These are phyloP conservation scores for Gastracanthus pulcherrimus DNA, from an alignment of 2,888 invertebrate species.

Conservation along the genomic window DNA sequence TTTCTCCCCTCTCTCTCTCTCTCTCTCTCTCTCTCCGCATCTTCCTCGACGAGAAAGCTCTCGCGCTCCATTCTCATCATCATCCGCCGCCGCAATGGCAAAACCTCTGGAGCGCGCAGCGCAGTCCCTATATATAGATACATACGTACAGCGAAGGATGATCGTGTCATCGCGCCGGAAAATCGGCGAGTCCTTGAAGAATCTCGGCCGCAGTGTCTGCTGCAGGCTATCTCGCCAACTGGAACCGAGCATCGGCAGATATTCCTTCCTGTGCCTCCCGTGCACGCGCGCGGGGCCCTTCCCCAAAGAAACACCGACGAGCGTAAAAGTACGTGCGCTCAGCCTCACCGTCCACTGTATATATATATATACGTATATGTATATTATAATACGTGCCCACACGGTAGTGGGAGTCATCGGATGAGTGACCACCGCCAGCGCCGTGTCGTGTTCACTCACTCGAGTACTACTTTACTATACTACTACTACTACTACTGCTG, in stretches of 20 bases:
- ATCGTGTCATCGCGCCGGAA: constrained; percentile 56
- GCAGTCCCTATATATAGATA: too few relatives aligned
- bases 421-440: constrained; percentile 52
- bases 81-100: background rate
- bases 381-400: too few relatives aligned
- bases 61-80: constrained; percentile 19
- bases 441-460: constrained; percentile 49
- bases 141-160: background rate
- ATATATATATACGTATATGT: background rate
- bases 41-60: constrained; percentile 17
- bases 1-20: too few relatives aligned
- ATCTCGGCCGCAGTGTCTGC: too few relatives aligned
- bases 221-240: constrained; percentile 47
- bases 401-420: constrained; percentile 28
- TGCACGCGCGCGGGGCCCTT: too few relatives aligned
- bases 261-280: background rate
- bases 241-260: constrained; percentile 28
- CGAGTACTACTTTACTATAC: constrained; percentile 48
- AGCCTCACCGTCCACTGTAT: background rate
- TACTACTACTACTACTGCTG: constrained; percentile 7
- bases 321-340: constrained; percentile 20
- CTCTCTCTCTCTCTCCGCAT: too few relatives aligned
- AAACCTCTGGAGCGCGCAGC: background rate
- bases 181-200: constrained; percentile 56
- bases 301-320: background rate